Base-by-base conservation (phyloP, 2,797 vertebrate genomes). In the Gouania willdenowi region DNA sequence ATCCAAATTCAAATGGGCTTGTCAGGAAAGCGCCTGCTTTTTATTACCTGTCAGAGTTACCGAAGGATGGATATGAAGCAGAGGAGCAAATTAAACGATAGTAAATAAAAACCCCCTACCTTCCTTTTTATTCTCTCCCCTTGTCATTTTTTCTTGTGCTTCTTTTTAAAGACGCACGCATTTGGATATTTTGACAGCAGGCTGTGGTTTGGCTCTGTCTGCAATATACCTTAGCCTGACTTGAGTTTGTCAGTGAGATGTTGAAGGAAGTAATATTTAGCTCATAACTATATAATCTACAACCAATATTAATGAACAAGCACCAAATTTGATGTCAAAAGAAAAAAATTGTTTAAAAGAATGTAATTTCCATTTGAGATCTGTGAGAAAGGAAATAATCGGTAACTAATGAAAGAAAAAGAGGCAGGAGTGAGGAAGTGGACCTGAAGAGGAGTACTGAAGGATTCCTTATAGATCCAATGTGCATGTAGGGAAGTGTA, bases 1-100 rank as follows among this genome's bases (percentile, higher is more conserved):
- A 77, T 77, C 57, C 80, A 71, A 76, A 86, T 88, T 85, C 74
- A 88, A 84, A 87, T 83, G 61, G 60, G 77, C 74, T 81, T 83
- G 79, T 86, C 82, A 85, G 69, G 55, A 55, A 65, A 56, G 70
- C 70, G 79, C 53, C 63, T 9, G 43, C 50, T 75, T 79, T 79
- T 78, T 80, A 81, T 85, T 79, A 76, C 79, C 80, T 86, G 81
- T 87, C 81, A 86, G 70, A 79, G 74, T 62, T 65, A 68, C 53
- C 58, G 55, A 66, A 59, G 67, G 63, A 74, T 75, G 77, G 75
- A 78, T 41, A 30, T 66, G 58, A 74, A 56, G 54, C 59, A 61
- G 66, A 61, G 74, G 55, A 70, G 74, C 68, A 81, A 83, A 83
- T 83, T 77, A 82, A 83, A 83, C 48, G 63, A 69, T 79, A 77